Evolutionary conservation across 2,888 invertebrate genomes (phyloP), one percentile per base, ranked within the genome.

Genomic region (Pandemis heparana): DNA sequence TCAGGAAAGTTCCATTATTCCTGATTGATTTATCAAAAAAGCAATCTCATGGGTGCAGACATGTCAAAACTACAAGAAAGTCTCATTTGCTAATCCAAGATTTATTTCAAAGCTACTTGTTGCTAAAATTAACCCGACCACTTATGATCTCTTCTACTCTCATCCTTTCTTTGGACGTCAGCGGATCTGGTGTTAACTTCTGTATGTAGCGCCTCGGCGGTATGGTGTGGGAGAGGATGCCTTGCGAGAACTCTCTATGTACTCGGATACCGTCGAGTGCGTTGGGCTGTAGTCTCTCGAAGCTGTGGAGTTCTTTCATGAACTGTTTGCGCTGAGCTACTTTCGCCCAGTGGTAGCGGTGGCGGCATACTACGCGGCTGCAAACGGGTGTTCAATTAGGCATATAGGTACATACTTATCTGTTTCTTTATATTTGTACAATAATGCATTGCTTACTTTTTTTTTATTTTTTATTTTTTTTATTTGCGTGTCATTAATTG

Each of bases 311-410:
- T 85, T 96, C 96, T 71, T 87, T 94, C 89, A 95, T 95, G 78
- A 96, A 95, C 79, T 96, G 96, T 63, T 89, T 94, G 65, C 94
- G 94, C 78, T 95, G 95, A 18, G 92, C 90, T 69, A 90, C 89
- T 61, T 92, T 94, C 0, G 94, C 90, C 85, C 88, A 91, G 77
- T 94, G 92, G 79, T 96, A 95, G 67, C 96, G 95, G 78, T 95
- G 95, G 5, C 96, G 95, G 82, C 96, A 96, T 14, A 96, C 94
- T n/a, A 96, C 95, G 61, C 95, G 87, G 83, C 96, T 96, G 90
- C 64, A 90, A 53, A 9, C 23, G 4, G 3, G 3, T 4, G 23
- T 32, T 32, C 23, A 32, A 32, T 4, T 32, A 32, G 23, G 23
- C 23, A 32, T 32, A 32, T 32, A 32, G 3, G 2, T 2, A 32